Evolutionary conservation across 92 coral and sea anemone species (phyloP), one percentile per base, ranked within the genome.

Genomic region (Parazoanthus darwini): DNA sequence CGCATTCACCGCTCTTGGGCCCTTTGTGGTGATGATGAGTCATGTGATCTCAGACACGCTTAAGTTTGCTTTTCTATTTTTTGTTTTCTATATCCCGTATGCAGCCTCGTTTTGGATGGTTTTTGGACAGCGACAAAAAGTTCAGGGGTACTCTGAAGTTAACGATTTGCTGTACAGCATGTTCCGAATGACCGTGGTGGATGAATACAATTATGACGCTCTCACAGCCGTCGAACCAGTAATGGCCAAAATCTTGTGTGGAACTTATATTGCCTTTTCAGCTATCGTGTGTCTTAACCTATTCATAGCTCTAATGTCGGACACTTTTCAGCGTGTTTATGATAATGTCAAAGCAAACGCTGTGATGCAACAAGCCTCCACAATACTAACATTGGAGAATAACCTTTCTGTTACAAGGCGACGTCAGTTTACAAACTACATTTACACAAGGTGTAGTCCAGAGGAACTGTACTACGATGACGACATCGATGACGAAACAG

Each of bases 41-140:
- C 98, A 96, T 88, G 90, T 96, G 82, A 88, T 95, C 80, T 88
- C 89, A 56, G 98, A 96, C 88, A 92, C 94, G 56, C 91, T 96
- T 14, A 96, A 95, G 78, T 96, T 96, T 89, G 93, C 90, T 0
- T 95, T 95, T 82, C 93, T 96, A n/a, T 96, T 91, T 68, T 89
- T 95, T 9, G 92, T 91, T 65, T 91, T 96, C 74, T 96, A 96
- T 91, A 95, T 96, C 74, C 98, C 99, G 4, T 96, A 96, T 88
- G 97, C 99, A 50, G 99, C 96, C 74, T 96, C 99, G 58, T 96
- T 96, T 88, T 96, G 99, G 99, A 96, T 96, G 95, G 89, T 96
- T 42, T 96, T 96, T 78, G 93, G 97, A 8, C 88, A 79, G 42
- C 79, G 90, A 79, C 93, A 92, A 37, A 85, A 89, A 44, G 90